phyloP scores from a whole-genome alignment of 1,140 invertebrate species.

The Medauroidea extradentata region DNA sequence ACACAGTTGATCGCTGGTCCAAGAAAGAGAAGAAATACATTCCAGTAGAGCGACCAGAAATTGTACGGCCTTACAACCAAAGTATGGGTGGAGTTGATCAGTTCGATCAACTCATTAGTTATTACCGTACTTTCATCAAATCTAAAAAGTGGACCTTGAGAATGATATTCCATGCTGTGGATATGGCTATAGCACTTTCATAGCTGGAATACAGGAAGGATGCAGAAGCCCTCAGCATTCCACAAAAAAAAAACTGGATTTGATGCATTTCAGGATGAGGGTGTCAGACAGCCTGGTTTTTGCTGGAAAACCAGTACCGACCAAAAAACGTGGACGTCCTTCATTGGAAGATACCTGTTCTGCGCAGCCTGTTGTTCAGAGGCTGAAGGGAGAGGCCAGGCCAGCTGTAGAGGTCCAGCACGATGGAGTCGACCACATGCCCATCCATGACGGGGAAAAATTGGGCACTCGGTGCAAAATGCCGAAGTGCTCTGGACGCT shows the following conservation, averaged over 20 bases:
- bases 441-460: no score
- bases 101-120: constrained; percentile 29
- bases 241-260: constrained; percentile 11
- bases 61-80: constrained; percentile 19
- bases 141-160: constrained; percentile 36
- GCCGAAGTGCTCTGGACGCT: no score
- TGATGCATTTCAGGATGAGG: constrained; percentile 10
- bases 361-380: no score
- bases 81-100: constrained; percentile 41
- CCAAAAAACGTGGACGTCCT: constrained; percentile 8
- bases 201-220: constrained; percentile 32
- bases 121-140: constrained; percentile 28
- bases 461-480: no score
- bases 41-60: constrained; percentile 7
- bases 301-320: background rate
- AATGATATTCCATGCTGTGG: constrained; percentile 31
- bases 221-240: background rate
- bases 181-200: constrained; percentile 25
- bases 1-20: constrained; percentile 16
- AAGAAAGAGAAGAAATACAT: constrained; percentile 15
- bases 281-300: constrained; percentile 12
- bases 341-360: background rate
- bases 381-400: no score
- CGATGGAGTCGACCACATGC: no score
- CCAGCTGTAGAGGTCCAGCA: no score